Evolutionary conservation across 1,140 invertebrate species (phyloP), one percentile per base, ranked within the genome.

Genomic region (Drosophila arizonae): DNA sequence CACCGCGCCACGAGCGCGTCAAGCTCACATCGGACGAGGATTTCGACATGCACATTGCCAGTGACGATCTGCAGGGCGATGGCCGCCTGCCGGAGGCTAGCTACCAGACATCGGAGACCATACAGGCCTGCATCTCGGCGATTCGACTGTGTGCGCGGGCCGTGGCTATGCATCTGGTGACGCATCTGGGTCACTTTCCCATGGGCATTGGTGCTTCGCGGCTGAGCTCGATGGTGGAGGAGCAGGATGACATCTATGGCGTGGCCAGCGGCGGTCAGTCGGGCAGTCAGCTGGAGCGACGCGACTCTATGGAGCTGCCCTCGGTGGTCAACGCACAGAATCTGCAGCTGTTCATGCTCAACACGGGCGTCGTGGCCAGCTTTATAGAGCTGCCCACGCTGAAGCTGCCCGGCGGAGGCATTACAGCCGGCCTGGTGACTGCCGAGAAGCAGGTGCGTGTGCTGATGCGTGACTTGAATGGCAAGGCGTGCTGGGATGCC

Each of bases 401-500:
- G 45, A 96, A 97, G 84, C 93, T 95, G 45, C 95, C 97, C 3
- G 96, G 96, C 6, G 96, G 96, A 26, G 96, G 96, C n/a, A 95
- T 96, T 17, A 97, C 96, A 0, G 95, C 95, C 4, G 94, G 94
- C 17, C 72, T 95, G 30, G 92, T 93, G 39, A 95, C 94, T 0
- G 94, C 94, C 10, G 94, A 95, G 70, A 94, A 93, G 80, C 95
- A 93, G 95, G 97, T 98, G 24, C 93, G 98, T 30, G 95, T 99
- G 21, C 93, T 99, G 10, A 92, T 99, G 52, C 93, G 98, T 33
- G 98, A 99, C 92, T 93, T 99, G n/a, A 96, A 96, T 52, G 98
- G 98, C n/a, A 99, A 99, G 93, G 96, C 97, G 55, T 98, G 96
- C 75, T 99, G 98, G 98, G 98, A 99, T 92, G 97, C 96, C 55